Evolutionary conservation across 2,113 vertebrate species (phyloP), one percentile per base, ranked within the genome.

Genomic region (Formicarius rufipectus): DNA sequence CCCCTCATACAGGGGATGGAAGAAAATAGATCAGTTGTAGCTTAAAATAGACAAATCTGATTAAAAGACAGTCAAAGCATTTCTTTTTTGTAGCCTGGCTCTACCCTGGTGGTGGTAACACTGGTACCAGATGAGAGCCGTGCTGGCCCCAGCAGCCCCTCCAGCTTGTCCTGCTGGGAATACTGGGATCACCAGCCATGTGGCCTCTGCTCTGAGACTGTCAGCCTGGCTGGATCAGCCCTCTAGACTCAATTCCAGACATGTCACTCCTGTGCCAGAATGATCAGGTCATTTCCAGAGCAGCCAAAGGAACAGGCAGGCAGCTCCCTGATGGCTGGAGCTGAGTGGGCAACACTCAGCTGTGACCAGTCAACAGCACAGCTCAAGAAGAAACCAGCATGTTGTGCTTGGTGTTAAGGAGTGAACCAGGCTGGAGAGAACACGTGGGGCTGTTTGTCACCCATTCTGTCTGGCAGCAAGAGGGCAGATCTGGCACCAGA

Each of bases 41-140:
- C 95, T 97, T 95, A 90, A 96, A 96, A 93, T 86, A 94, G 93
- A 81, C 25, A 67, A 77, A 96, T 92, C 86, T 94, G 82, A 83
- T 90, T 92, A 84, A 27, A 85, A 72, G 83, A 18, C 47, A 55
- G 67, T 35, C 25, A 52, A 7, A 92, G 94, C 42, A 3, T 88
- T 81, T 71, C 74, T 87, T 72, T 87, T 71, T 91, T 73, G 40
- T 15, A n/a, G 66, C 69, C 33, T 53, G 14, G 60, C 90, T 55
- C 52, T 33, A 8, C 64, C 6, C 3, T 49, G 50, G 64, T 3
- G 8, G 2, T 45, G 80, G 39, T 28, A 40, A 2, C 1, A 13
- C 45, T 63, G 28, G 8, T 45, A 14, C 23, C 39, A 35, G 58
- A 14, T 9, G 24, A 33, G 62, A 62, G 73, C 4, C 33, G 69